Conservation (phyloP, 1,140 invertebrate genomes). For the Platorchestia sp. region DNA sequence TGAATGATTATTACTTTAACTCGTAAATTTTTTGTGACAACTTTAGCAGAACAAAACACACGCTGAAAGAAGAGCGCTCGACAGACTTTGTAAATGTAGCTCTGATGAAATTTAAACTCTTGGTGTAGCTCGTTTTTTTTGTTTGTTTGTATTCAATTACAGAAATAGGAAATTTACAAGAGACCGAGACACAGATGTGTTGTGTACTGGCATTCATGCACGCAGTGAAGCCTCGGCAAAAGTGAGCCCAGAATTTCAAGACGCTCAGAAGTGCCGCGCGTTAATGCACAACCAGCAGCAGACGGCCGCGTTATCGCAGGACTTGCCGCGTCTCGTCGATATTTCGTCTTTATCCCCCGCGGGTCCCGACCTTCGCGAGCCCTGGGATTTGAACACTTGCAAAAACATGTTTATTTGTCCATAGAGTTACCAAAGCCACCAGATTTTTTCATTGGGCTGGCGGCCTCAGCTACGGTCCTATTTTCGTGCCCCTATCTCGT, state of each 20-base stretch:
- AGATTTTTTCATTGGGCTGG: background rate
- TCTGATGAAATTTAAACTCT: background rate
- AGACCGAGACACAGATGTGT: background rate
- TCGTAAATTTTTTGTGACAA: background rate
- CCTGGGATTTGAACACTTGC: background rate
- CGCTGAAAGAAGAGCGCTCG: background rate
- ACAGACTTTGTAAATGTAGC: background rate
- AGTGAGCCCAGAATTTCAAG: background rate
- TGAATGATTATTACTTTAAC: no score
- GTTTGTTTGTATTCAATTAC: background rate
- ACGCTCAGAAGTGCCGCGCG: background rate
- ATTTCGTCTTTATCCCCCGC: slow-evolving; percentile 13
- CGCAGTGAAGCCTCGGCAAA: background rate
- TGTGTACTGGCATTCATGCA: background rate
- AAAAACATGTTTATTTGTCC: background rate
- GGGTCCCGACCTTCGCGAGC: background rate
- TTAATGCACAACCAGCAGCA: background rate
- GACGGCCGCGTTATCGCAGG: slow-evolving; percentile 6
- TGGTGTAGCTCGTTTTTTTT: background rate
- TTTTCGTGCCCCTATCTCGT: background rate
- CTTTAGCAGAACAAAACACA: background rate
- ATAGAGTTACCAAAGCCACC: background rate
- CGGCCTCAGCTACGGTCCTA: background rate
- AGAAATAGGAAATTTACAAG: background rate
- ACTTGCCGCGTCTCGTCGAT: slow-evolving; percentile 4